Percentiles rank a stretch among this genome's conserved stretches.
Conservation (phyloP, 2,888 invertebrate genomes). For the Drosophila leonis region DNA sequence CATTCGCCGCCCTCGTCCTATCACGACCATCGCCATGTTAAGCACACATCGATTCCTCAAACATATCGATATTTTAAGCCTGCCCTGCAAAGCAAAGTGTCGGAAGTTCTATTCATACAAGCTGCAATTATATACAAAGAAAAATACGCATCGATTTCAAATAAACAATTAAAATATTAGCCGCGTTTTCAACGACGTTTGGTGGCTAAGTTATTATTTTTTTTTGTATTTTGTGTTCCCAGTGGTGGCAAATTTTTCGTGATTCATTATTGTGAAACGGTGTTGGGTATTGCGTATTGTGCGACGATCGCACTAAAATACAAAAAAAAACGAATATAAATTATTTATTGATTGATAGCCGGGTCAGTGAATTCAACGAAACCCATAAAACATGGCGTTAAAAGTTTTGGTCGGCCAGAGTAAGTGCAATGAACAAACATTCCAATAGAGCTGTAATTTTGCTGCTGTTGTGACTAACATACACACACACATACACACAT, state of each 20-base stretch:
- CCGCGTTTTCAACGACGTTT: constrained; percentile 49
- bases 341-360: constrained; percentile 25
- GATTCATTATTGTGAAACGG: constrained; percentile 23
- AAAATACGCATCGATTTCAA: constrained; percentile 30
- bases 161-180: constrained; percentile 39
- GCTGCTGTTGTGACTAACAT: constrained; percentile 50
- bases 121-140: constrained; percentile 40
- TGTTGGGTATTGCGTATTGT: constrained; percentile 39
- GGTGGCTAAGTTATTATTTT: constrained; percentile 48
- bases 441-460: constrained; percentile 18
- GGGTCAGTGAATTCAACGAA: constrained; percentile 26
- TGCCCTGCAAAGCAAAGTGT: constrained; percentile 17
- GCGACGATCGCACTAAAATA: constrained; percentile 20
- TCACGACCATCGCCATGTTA: neutral
- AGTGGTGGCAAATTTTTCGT: constrained; percentile 21
- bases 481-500: constrained; percentile 14
- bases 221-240: constrained; percentile 41
- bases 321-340: constrained; percentile 11
- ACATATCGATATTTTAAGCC: constrained; percentile 23
- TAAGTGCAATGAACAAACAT: constrained; percentile 87
- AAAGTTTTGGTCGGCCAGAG: constrained; percentile 95
- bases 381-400: constrained; percentile 89
- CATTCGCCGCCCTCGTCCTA: no score
- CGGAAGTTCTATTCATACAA: constrained; percentile 9
- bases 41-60: neutral